Conservation (phyloP, 2,797 vertebrate species). For the Denticeps clupeoides region DNA sequence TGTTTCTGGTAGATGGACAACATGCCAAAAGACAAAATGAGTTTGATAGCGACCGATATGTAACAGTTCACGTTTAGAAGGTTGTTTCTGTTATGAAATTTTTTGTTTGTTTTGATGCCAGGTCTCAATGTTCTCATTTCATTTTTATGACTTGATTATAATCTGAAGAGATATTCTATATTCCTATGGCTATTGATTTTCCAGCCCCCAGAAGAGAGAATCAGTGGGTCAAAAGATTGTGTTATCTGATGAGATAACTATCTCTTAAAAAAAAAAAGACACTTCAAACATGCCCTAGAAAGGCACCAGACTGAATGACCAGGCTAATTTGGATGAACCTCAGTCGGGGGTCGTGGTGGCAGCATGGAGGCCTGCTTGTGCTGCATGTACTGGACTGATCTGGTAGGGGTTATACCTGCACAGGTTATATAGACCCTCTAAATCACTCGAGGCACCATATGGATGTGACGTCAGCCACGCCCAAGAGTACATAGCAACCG, state of each 20-base stretch:
- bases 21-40: too few relatives aligned
- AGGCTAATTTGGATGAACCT: too few relatives aligned
- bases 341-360: conserved; percentile 8
- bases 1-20: too few relatives aligned
- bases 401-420: conserved; percentile 39
- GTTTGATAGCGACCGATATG: too few relatives aligned
- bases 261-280: too few relatives aligned
- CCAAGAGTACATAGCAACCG: conserved; percentile 46
- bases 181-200: conserved; percentile 15
- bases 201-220: not conserved
- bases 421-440: conserved; percentile 35
- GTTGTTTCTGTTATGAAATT: not conserved
- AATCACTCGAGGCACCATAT: conserved; percentile 29
- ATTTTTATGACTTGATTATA: conserved; percentile 24
- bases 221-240: too few relatives aligned
- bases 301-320: too few relatives aligned
- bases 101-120: conserved; percentile 15
- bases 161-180: conserved; percentile 8
- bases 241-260: too few relatives aligned
- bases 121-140: conserved; percentile 9
- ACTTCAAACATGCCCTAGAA: too few relatives aligned
- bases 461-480: conserved; percentile 45
- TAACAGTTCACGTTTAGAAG: too few relatives aligned
- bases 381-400: conserved; percentile 44
- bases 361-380: conserved; percentile 28